Evolutionary conservation across 2,113 vertebrate genomes (phyloP).

Genomic region (Dasyprocta punctata): DNA sequence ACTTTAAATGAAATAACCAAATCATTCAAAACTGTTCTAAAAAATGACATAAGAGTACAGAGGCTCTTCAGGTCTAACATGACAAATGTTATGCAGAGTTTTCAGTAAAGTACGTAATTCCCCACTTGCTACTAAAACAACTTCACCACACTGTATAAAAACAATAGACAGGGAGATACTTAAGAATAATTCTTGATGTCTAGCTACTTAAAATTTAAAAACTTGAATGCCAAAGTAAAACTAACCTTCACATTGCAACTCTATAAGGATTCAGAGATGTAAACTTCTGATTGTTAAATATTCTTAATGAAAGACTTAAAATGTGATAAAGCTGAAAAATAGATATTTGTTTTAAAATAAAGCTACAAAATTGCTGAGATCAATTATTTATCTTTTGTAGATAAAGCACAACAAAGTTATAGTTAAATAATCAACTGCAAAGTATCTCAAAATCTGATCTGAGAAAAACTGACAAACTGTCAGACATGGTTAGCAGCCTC

Average conservation of each 20-base stretch:
- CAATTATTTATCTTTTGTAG: constrained; percentile 38
- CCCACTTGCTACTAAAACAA: constrained; percentile 31
- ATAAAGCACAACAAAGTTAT: constrained; percentile 43
- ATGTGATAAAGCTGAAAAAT: constrained; percentile 28
- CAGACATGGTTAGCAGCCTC: neutral
- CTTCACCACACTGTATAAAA: constrained; percentile 23
- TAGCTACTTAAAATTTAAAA: constrained; percentile 1
- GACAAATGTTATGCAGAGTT: constrained; percentile 53
- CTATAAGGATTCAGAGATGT: constrained; percentile 27
- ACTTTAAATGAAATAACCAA: constrained; percentile 51
- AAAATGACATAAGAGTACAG: constrained; percentile 62
- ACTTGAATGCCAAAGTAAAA: constrained; percentile 53
- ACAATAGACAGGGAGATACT: constrained; percentile 14
- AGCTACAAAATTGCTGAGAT: constrained; percentile 25
- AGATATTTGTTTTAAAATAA: constrained; percentile 63
- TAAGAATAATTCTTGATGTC: neutral
- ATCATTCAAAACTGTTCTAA: constrained; percentile 62
- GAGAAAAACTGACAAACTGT: neutral
- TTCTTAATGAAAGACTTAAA: constrained; percentile 41
- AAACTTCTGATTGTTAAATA: constrained; percentile 36
- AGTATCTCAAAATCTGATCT: constrained; percentile 49
- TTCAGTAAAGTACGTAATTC: constrained; percentile 51
- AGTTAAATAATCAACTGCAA: constrained; percentile 40
- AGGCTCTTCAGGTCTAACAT: constrained; percentile 58
- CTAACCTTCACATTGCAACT: constrained; percentile 57